Conservation (phyloP, 2,888 invertebrate species). For the Calliphora vomitoria region DNA sequence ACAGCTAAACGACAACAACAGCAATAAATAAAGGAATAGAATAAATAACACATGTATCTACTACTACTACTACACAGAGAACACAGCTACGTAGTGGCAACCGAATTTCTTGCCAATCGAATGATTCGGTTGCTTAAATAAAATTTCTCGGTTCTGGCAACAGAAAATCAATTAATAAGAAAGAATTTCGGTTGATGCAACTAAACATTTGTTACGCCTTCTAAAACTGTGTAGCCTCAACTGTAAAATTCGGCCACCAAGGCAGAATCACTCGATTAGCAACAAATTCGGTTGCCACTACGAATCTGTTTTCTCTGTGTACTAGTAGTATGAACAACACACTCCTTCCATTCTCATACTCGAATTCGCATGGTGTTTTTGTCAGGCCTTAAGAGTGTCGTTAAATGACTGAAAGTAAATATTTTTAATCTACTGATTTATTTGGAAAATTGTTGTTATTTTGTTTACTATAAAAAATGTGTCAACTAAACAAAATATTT, state of each 20-base stretch:
- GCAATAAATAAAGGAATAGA: conserved; percentile 11
- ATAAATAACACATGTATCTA: conserved; percentile 51
- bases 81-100: too few species aligned
- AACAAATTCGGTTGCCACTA: too few species aligned
- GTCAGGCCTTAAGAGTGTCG: conserved; percentile 25
- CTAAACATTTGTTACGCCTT: too few species aligned
- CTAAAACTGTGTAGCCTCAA: too few species aligned
- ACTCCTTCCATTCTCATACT: background rate
- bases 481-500: conserved; percentile 20
- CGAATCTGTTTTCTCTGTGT: too few species aligned
- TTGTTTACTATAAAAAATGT: conserved; percentile 2
- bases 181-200: too few species aligned
- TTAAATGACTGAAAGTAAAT: conserved; percentile 58
- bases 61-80: background rate
- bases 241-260: too few species aligned
- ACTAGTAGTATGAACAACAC: background rate
- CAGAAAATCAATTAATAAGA: too few species aligned
- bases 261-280: too few species aligned
- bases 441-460: conserved; percentile 30
- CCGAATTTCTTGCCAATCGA: too few species aligned
- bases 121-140: too few species aligned
- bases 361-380: conserved; percentile 1
- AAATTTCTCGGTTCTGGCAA: too few species aligned
- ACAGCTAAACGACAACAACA: conserved; percentile 38
- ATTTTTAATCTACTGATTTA: conserved; percentile 61